Evolutionary conservation across 2,797 vertebrate genomes (phyloP), one percentile per base, ranked within the genome.

Genomic region (Crocidura indochinensis): DNA sequence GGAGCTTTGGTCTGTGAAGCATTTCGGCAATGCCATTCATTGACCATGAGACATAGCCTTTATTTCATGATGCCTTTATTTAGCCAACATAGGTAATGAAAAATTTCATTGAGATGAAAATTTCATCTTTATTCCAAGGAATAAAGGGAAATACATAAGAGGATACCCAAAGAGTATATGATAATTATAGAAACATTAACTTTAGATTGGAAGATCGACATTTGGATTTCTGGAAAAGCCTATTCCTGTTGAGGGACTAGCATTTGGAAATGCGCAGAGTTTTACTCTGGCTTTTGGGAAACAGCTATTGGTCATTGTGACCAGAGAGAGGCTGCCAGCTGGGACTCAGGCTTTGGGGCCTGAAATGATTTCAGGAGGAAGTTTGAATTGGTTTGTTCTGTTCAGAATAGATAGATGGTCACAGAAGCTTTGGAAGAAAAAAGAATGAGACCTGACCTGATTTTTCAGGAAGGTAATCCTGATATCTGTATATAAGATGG

Each of bases 301-400:
- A 1, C 8, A n/a, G 44, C 7, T 0, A 10, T 7, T 31, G 44
- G 4, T 80, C 22, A 0, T 1, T 4, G 10, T 19, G 14, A 44
- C n/a, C 56, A 60, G 74, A 87, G 65, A 6, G 2, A 1, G 14
- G 6, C 10, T 26, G 27, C 6, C 27, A 73, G 38, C 29, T 20
- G 22, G 6, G 22, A 38, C 12, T n/a, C 24, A n/a, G 20, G 3
- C 15, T 1, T 20, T 46, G 64, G 29, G 46, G 17, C 51, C 69
- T 22, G 47, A 38, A 38, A 47, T 8, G 31, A 31, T 17, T 27
- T 14, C n/a, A 10, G 14, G 10, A 22, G 29, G 24, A 76, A 22
- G 29, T 11, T 14, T 44, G 73, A 46, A 27, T 46, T 44, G 0
- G 17, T 26, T 44, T 53, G 10, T n/a, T 84, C 24, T 51, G 4